Conservation (phyloP, 64 coral and sea anemone genomes). For the Montipora efflorescens region DNA sequence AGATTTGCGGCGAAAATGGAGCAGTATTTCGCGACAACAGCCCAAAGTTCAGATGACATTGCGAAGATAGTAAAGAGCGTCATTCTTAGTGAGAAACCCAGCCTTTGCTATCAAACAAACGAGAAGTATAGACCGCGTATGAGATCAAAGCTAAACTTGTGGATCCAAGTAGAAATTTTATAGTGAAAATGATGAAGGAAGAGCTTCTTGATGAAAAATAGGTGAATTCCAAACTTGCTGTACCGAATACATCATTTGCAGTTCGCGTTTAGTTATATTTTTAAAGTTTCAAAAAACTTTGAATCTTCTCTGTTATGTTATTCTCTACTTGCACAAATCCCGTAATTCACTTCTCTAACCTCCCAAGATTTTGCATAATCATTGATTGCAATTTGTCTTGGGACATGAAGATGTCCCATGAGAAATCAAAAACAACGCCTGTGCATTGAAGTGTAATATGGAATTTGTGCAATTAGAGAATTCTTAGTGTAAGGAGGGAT, state of each 20-base stretch:
- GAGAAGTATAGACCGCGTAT: constrained; percentile 30
- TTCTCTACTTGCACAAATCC: too few relatives aligned
- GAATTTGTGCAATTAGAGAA: too few relatives aligned
- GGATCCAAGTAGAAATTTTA: constrained; percentile 67
- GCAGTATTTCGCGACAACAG: constrained; percentile 6
- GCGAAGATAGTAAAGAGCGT: constrained; percentile 67
- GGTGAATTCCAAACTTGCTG: too few relatives aligned
- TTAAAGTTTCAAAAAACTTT: neutral
- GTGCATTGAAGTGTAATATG: too few relatives aligned
- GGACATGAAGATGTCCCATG: too few relatives aligned
- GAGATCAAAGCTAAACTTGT: constrained; percentile 63
- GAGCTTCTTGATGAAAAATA: neutral
- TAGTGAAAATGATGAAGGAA: constrained; percentile 4
- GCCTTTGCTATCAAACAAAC: constrained; percentile 80
- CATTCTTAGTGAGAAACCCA: constrained; percentile 57
- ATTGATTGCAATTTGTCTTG: too few relatives aligned
- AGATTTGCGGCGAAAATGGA: constrained; percentile 7
- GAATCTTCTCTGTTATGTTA: too few relatives aligned
- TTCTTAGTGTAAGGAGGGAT: too few relatives aligned
- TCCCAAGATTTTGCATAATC: too few relatives aligned
- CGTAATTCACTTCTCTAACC: too few relatives aligned
- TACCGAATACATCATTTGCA: too few relatives aligned
- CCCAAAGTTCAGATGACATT: constrained; percentile 64
- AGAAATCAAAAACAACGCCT: too few relatives aligned
- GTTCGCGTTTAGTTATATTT: neutral